phyloP scores from a whole-genome alignment of 2,888 invertebrate genomes.

The Augochlorella aurata region DNA sequence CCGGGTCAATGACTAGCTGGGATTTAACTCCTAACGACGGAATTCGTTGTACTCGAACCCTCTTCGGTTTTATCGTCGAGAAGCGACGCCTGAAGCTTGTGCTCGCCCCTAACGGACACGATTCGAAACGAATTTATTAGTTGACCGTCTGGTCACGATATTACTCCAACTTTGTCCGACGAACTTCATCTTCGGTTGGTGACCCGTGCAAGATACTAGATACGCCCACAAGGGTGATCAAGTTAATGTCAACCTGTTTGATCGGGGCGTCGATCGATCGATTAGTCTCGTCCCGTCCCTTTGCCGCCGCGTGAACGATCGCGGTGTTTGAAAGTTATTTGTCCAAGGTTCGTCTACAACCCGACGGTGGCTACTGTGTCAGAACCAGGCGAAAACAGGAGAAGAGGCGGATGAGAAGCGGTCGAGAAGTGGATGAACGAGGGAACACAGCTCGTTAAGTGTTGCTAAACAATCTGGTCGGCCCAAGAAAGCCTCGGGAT shows the following conservation, averaged over 20 bases:
- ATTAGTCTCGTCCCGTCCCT: background rate
- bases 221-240: constrained; percentile 1
- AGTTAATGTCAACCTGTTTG: background rate
- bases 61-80: background rate
- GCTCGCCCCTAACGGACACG: background rate
- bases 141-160: too few species aligned
- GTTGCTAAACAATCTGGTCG: background rate
- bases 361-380: background rate
- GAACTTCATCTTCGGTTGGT: background rate
- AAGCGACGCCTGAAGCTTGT: too few species aligned
- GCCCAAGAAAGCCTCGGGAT: constrained; percentile 1
- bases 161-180: background rate
- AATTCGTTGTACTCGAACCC: background rate
- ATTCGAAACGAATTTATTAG: background rate
- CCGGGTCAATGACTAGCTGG: background rate
- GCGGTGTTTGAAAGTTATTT: background rate
- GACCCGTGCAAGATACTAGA: background rate
- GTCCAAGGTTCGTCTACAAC: background rate
- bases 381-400: too few species aligned
- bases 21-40: background rate
- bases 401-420: too few species aligned
- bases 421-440: background rate
- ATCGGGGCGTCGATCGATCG: background rate
- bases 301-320: background rate
- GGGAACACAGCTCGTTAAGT: background rate